Base-by-base conservation (phyloP, 2,797 vertebrate genomes). In the Adelosebastes latens region DNA sequence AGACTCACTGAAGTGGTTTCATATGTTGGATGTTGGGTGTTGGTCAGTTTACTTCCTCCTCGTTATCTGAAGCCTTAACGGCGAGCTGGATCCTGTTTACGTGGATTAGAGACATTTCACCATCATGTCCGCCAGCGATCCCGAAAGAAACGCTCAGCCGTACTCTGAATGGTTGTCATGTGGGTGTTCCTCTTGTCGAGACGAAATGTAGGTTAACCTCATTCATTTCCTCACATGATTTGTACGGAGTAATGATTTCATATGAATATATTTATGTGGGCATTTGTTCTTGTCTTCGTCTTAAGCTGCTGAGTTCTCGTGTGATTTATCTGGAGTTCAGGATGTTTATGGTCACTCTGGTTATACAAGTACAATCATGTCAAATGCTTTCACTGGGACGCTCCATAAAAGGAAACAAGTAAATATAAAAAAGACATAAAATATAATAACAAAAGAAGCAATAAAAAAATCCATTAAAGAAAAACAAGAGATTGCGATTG, bases 201-300 rank as follows among this genome's bases (percentile, higher is more conserved):
- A 55, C 8, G 4, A 73, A 90, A 92, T 87, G 89, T 88, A 82
- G 86, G 78, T 90, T 89, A 76, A 69, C 80, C 82, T 85, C 67
- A 20, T 85, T 83, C 32, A 61, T 58, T 55, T 52, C 27, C 36
- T n/a, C n/a, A 60, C 18, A 16, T 1, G 69, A 20, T 25, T 34
- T 64, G 20, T 71, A 49, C 55, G 8, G 31, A 24, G 58, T 11
- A 31, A 29, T 0, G 2, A 12, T 62, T 59, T 27, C 18, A 20
- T 16, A 13, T 52, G 46, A 67, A 22, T 70, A 0, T 4, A 20
- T 25, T 60, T 9, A 10, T 55, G 66, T 27, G 64, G 59, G 4
- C n/a, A 12, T 56, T 61, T 20, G 24, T 61, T 29, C 46, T 29
- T 8, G 42, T 49, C 14, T 8, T 8, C 3, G 14, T 34, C 53